These are phyloP conservation scores for Pogona vitticeps DNA, from an alignment of 2,113 vertebrate species.

Conservation along the genomic window DNA sequence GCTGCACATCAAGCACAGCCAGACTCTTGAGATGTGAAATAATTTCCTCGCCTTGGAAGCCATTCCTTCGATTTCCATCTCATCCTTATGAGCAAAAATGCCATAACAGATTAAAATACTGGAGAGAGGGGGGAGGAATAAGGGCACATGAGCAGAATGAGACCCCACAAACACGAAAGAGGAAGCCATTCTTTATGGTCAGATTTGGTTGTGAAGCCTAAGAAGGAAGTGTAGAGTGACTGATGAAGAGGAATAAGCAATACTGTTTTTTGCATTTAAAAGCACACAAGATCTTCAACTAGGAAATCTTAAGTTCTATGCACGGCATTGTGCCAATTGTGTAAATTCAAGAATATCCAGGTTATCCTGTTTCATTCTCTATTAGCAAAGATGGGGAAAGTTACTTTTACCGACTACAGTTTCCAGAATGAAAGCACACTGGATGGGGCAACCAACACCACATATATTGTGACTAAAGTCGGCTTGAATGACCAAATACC, in stretches of 20 bases:
- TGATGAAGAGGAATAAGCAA: neutral
- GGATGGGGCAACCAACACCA: too few species aligned
- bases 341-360: neutral
- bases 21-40: conserved; percentile 54
- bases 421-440: too few species aligned
- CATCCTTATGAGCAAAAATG: conserved; percentile 41
- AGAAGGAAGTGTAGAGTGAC: neutral
- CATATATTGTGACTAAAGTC: too few species aligned
- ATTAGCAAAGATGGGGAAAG: too few species aligned
- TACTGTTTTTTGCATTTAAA: neutral
- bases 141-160: neutral
- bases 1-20: conserved; percentile 43
- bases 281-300: neutral
- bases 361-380: conserved; percentile 33
- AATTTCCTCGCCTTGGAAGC: conserved; percentile 55
- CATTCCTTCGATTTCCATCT: conserved; percentile 59
- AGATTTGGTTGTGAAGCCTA: conserved; percentile 20
- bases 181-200: conserved; percentile 53
- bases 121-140: conserved; percentile 19
- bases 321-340: neutral
- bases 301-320: neutral
- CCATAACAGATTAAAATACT: conserved; percentile 38
- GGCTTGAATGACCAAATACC: neutral
- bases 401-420: too few species aligned
- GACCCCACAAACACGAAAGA: neutral